A percentile compares a stretch with the other conserved stretches of the same genome.
These are phyloP conservation scores for Battus philenor DNA, from an alignment of 1,140 invertebrate genomes.

Conservation along the genomic window DNA sequence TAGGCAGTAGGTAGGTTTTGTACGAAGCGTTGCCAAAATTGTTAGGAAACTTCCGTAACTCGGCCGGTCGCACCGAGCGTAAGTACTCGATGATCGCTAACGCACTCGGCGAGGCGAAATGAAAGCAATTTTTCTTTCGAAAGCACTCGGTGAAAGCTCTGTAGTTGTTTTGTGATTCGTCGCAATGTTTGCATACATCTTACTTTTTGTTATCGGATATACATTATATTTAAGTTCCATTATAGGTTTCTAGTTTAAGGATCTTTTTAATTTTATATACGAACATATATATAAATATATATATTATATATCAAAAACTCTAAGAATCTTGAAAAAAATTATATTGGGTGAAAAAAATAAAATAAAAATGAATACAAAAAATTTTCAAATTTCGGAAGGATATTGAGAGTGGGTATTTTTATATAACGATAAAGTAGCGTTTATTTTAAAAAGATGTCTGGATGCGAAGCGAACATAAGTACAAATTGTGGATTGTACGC, in stretches of 20 bases:
- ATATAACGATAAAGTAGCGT: slow-evolving; percentile 49
- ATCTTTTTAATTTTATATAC: slow-evolving; percentile 34
- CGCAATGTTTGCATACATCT: slow-evolving; percentile 30
- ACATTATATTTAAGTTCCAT: slow-evolving; percentile 38
- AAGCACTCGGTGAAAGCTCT: no score
- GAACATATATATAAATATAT: slow-evolving; percentile 21
- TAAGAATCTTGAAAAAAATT: slow-evolving; percentile 19
- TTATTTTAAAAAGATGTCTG: slow-evolving; percentile 54
- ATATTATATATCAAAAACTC: slow-evolving; percentile 11
- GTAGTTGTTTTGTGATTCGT: slow-evolving; percentile 9
- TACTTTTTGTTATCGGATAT: slow-evolving; percentile 38
- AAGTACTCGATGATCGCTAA: no score
- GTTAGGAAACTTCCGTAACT: slow-evolving; percentile 33
- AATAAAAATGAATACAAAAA: slow-evolving; percentile 37
- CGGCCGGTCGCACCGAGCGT: background rate
- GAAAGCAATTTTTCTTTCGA: background rate
- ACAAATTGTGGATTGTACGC: slow-evolving; percentile 44
- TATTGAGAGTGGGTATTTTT: slow-evolving; percentile 64
- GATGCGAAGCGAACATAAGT: slow-evolving; percentile 51
- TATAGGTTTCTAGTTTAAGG: slow-evolving; percentile 37
- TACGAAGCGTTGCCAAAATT: slow-evolving; percentile 54
- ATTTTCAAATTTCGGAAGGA: slow-evolving; percentile 53
- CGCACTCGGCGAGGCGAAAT: background rate
- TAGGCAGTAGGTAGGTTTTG: slow-evolving; percentile 66
- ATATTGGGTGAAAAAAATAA: slow-evolving; percentile 40